Percentiles rank a stretch among this genome's conserved stretches.
These are phyloP conservation scores for Drosophila antonietae DNA, from an alignment of 2,888 invertebrate species.

Conservation along the genomic window DNA sequence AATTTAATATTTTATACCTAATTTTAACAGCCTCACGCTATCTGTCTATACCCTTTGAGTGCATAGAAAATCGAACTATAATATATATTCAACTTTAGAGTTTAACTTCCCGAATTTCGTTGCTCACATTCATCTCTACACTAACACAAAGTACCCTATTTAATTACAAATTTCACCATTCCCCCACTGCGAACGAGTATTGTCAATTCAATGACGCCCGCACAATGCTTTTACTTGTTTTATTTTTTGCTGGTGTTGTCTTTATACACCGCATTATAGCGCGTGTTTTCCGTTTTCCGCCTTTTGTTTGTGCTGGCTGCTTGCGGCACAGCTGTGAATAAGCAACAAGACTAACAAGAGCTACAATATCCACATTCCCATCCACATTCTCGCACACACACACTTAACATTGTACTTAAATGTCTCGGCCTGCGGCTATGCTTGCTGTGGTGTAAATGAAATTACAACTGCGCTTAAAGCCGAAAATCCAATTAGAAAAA, in stretches of 20 bases:
- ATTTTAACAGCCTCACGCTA: not conserved
- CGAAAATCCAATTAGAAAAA: constrained; percentile 78
- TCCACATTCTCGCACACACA: constrained; percentile 26
- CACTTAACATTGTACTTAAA: constrained; percentile 75
- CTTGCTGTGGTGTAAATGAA: constrained; percentile 71
- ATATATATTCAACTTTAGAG: not conserved
- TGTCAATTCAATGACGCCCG: not conserved
- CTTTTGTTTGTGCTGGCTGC: constrained; percentile 65
- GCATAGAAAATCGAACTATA: not conserved
- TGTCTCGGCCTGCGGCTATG: constrained; percentile 42
- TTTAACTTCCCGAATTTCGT: not conserved
- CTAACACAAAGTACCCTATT: not conserved
- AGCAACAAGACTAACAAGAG: constrained; percentile 32
- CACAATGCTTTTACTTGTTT: not conserved
- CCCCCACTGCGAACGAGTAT: not conserved
- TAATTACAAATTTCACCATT: not conserved
- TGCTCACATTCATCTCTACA: too few relatives aligned
- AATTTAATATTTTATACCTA: not conserved
- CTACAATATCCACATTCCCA: not conserved
- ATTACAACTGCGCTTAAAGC: constrained; percentile 79
- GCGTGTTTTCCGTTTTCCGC: constrained; percentile 69
- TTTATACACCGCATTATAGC: constrained; percentile 54
- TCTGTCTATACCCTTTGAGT: not conserved
- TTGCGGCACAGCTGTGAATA: constrained; percentile 49
- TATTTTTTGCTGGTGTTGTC: constrained; percentile 27